A percentile compares a stretch with the other conserved stretches of the same genome.
phyloP scores from a whole-genome alignment of 2,888 invertebrate genomes.

The Chorisops tibialis region DNA sequence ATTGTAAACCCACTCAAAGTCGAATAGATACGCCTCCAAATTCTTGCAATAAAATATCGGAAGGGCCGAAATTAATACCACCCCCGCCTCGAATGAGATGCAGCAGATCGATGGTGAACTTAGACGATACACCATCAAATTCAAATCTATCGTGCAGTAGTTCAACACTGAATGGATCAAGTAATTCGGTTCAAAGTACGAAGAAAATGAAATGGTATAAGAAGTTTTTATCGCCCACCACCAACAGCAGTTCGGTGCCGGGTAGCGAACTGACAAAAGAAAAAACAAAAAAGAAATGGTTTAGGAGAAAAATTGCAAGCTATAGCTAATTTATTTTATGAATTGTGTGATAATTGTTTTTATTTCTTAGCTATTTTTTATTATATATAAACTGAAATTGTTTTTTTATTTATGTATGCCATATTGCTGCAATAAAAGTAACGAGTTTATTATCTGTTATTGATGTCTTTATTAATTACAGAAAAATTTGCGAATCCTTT shows the following conservation, averaged over 20 bases:
- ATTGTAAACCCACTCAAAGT: neutral
- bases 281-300: conserved; percentile 24
- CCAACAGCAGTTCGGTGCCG: neutral
- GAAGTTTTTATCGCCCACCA: conserved; percentile 24
- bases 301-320: conserved; percentile 23
- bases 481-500: too few relatives aligned
- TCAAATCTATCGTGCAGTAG: conserved; percentile 16
- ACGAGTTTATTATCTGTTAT: too few relatives aligned
- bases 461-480: too few relatives aligned
- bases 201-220: conserved; percentile 30
- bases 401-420: too few relatives aligned
- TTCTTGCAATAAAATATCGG: neutral
- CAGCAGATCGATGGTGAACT: conserved; percentile 17
- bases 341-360: too few relatives aligned
- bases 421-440: too few relatives aligned
- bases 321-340: conserved; percentile 11
- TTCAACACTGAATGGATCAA: conserved; percentile 4
- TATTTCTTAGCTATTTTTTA: too few relatives aligned
- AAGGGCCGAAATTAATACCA: conserved; percentile 7
- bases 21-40: neutral
- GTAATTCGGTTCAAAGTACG: conserved; percentile 1
- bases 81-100: conserved; percentile 5
- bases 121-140: neutral
- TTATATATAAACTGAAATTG: too few relatives aligned
- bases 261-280: conserved; percentile 2